Evolutionary conservation across 2,888 invertebrate species (phyloP), one percentile per base, ranked within the genome.

Genomic region (Dolichopus griseipennis): DNA sequence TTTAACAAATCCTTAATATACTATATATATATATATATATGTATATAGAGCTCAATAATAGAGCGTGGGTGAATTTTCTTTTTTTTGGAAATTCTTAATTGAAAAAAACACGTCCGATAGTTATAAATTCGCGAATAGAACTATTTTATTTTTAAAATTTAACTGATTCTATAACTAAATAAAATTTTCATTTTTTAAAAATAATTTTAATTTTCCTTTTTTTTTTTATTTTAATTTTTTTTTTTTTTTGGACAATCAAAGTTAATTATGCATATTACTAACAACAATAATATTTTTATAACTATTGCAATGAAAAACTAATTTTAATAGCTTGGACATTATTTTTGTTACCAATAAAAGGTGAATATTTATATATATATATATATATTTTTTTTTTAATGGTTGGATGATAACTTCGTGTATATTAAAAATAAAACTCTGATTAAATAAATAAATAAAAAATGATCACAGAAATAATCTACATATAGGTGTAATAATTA

Each of bases 401-500:
- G 52, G 52, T 52, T 52, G 18, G 52, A 12, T 52, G 52, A 52
- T 52, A 27, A 52, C 52, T 52, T 15, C 5, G 18, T 9, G 15
- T 52, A 52, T 12, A 7, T 52, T 37, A 4, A 27, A 52, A 2
- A 52, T 52, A 18, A 15, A 27, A 27, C 5, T 27, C 27, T 27
- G 27, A 27, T 27, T 27, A 27, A 52, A 18, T n/a, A 37, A 52
- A 52, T 2, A 52, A 52, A 15, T 15, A 52, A 52, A 52, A n/a
- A 41, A 41, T 12, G 8, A 52, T 18, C 5, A 18, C 2, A 52
- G 18, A 52, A 52, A 2, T n/a, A 18, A 52, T 52, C 52, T 52
- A 52, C 52, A 52, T 52, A 52, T 72, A 73, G 74, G 76, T 75
- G 76, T 75, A 74, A 73, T 74, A 74, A 74, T 71, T 72, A 52